A percentile compares a stretch with the other conserved stretches of the same genome.
phyloP scores from a whole-genome alignment of 2,113 vertebrate genomes.

The Myiopsitta monachus region DNA sequence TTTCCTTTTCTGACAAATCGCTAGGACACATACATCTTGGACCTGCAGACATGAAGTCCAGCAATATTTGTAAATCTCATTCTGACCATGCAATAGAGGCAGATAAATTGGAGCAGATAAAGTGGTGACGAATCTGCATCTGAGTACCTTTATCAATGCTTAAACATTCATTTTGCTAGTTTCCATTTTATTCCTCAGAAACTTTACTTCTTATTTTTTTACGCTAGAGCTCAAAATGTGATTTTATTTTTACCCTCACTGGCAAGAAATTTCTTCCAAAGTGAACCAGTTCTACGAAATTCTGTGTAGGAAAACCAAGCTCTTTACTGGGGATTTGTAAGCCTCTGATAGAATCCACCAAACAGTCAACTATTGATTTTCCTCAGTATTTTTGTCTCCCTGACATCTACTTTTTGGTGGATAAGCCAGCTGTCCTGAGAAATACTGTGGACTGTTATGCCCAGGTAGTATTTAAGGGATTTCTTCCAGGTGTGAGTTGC shows the following conservation, averaged over 20 bases:
- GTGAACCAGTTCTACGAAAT: background rate
- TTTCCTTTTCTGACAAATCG: background rate
- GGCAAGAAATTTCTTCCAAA: background rate
- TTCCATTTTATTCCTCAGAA: background rate
- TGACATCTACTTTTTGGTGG: background rate
- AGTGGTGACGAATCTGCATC: background rate
- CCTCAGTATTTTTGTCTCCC: background rate
- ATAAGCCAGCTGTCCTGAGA: background rate
- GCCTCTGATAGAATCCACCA: background rate
- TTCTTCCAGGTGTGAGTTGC: background rate
- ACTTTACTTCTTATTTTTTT: background rate
- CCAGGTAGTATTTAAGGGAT: background rate
- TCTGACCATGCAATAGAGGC: background rate
- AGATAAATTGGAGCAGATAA: background rate
- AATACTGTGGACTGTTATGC: background rate
- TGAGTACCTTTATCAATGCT: background rate
- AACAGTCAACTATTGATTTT: background rate
- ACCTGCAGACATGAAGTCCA: background rate
- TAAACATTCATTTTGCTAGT: background rate
- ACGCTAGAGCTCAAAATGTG: background rate
- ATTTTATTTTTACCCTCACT: background rate
- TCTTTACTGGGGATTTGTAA: background rate
- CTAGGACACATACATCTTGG: fast-evolving
- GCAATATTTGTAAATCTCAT: background rate
- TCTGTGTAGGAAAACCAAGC: background rate